These are phyloP conservation scores for Corythornis madagascariensis DNA, from an alignment of 2,113 vertebrate species.

Conservation along the genomic window DNA sequence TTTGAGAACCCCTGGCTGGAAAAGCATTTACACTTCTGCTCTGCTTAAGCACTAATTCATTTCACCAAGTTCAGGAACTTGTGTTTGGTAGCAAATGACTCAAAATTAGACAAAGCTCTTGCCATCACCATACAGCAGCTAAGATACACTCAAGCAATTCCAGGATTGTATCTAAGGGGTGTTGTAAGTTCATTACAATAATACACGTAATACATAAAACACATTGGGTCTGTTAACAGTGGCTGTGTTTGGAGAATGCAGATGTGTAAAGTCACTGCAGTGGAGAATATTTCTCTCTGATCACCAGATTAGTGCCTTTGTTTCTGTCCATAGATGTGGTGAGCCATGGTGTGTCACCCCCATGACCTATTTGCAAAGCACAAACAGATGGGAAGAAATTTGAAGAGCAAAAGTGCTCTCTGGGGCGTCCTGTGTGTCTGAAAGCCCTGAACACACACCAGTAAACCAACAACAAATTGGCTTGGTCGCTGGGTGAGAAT, in stretches of 20 bases:
- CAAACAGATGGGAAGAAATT: conserved; percentile 32
- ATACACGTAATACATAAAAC: neutral
- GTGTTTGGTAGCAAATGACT: neutral
- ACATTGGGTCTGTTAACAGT: neutral
- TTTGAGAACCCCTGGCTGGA: neutral
- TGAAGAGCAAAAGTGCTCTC: conserved; percentile 1
- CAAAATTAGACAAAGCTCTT: neutral
- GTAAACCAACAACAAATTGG: neutral
- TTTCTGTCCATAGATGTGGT: neutral
- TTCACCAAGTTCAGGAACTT: neutral
- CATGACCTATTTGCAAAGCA: conserved; percentile 7
- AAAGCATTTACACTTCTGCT: neutral
- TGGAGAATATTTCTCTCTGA: neutral
- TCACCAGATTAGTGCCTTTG: neutral
- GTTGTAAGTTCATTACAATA: rapidly evolving
- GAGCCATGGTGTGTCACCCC: conserved; percentile 4
- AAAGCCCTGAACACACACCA: neutral
- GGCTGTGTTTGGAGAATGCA: neutral
- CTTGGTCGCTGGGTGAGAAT: neutral
- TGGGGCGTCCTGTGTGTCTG: neutral
- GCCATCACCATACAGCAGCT: neutral
- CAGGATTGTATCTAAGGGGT: neutral
- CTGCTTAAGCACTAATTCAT: neutral
- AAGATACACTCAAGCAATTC: neutral
- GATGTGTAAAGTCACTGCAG: neutral